These are phyloP conservation scores for Stichodactyla mertensii DNA, from an alignment of 64 coral and sea anemone genomes.

Conservation along the genomic window DNA sequence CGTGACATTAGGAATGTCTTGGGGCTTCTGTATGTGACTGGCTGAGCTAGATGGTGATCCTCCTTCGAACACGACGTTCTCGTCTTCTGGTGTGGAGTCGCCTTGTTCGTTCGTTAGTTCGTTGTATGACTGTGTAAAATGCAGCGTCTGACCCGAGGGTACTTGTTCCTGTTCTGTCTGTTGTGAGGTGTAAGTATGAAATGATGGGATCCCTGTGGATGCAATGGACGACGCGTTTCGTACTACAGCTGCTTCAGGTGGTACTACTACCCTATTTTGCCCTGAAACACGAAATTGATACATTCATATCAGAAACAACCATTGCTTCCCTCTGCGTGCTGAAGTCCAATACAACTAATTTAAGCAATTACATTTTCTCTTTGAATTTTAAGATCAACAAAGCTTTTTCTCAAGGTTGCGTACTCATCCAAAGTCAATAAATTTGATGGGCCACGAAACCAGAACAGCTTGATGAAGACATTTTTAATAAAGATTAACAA, in stretches of 20 bases:
- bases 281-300: neutral
- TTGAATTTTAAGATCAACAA: no score
- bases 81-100: neutral
- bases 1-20: neutral
- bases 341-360: no score
- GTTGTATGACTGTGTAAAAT: neutral
- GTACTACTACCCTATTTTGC: neutral
- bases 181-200: neutral
- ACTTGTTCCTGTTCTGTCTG: neutral
- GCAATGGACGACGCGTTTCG: neutral
- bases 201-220: slow-evolving; percentile 16
- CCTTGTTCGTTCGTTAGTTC: neutral
- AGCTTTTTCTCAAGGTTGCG: no score
- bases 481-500: no score
- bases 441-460: no score
- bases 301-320: neutral
- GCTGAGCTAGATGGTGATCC: neutral
- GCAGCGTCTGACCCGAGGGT: neutral
- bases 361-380: no score
- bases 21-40: neutral
- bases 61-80: neutral
- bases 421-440: no score
- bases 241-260: neutral
- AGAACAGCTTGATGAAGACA: no score
- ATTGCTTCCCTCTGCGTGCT: neutral